Conservation (phyloP, 2,113 vertebrate genomes). For the Hypomesus transpacificus region DNA sequence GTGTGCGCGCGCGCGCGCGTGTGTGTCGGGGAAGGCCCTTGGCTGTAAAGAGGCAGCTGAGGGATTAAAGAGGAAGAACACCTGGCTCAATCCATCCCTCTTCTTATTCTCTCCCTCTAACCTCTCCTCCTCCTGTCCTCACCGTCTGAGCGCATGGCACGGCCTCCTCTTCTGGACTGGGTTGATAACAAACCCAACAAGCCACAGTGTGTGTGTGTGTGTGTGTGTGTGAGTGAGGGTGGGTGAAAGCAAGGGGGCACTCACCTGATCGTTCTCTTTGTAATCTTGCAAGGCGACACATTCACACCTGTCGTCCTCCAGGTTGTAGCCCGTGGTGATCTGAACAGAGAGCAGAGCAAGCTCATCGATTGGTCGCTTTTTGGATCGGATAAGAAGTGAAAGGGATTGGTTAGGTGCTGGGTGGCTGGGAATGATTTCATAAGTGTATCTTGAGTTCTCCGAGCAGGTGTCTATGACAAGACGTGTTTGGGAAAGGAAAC, state of each 20-base stretch:
- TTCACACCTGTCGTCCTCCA: conserved; percentile 97
- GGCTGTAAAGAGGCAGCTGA: background rate
- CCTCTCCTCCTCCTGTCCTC: background rate
- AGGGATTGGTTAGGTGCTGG: too few species aligned
- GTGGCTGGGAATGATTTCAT: too few species aligned
- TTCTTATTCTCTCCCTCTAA: background rate
- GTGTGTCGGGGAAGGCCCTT: background rate
- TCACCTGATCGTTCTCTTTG: conserved; percentile 88
- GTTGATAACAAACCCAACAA: background rate
- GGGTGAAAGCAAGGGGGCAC: background rate
- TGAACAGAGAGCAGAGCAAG: conserved; percentile 47
- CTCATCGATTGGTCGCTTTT: background rate
- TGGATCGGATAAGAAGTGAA: too few species aligned
- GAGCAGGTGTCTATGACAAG: too few species aligned
- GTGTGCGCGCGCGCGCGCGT: too few species aligned
- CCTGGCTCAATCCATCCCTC: background rate
- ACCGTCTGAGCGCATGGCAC: too few species aligned
- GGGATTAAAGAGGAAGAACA: too few species aligned
- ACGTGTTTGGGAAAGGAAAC: too few species aligned
- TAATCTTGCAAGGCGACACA: conserved; percentile 93
- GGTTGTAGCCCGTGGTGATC: conserved; percentile 98
- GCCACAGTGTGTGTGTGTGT: background rate
- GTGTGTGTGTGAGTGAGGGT: background rate
- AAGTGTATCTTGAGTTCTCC: too few species aligned
- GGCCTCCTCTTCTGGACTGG: too few species aligned